These are phyloP conservation scores for Antrozous pallidus DNA, from an alignment of 2,797 vertebrate species.

Conservation along the genomic window DNA sequence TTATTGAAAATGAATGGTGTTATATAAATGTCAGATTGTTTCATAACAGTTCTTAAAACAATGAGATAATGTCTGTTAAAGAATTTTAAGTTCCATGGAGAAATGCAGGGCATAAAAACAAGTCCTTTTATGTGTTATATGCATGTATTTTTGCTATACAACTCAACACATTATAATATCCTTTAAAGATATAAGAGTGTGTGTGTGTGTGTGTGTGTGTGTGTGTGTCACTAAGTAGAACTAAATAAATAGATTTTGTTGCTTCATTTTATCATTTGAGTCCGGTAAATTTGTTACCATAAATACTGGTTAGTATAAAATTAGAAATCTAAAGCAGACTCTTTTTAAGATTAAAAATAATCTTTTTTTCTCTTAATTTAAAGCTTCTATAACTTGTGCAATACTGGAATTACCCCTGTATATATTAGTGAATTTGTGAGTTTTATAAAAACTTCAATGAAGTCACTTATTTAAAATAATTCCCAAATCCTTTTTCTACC, in stretches of 20 bases:
- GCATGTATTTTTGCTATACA: conserved; percentile 49
- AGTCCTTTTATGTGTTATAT: conserved; percentile 52
- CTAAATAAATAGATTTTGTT: conserved; percentile 36
- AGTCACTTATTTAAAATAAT: conserved; percentile 48
- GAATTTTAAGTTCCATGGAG: conserved; percentile 51
- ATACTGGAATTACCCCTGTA: background rate
- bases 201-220: background rate
- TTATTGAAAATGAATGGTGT: conserved; percentile 54
- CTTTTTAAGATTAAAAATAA: background rate
- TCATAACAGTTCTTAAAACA: conserved; percentile 72
- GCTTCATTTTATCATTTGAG: conserved; percentile 38
- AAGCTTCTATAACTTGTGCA: background rate
- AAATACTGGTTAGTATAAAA: conserved; percentile 29
- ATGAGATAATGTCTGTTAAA: conserved; percentile 73
- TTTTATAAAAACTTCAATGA: conserved; percentile 18
- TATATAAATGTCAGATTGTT: conserved; percentile 68
- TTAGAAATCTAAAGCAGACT: conserved; percentile 22
- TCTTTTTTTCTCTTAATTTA: conserved; percentile 38
- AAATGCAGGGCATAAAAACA: conserved; percentile 58
- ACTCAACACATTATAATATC: conserved; percentile 30
- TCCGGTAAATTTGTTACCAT: conserved; percentile 37
- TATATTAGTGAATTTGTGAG: background rate
- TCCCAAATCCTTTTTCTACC: background rate
- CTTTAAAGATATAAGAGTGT: conserved; percentile 5
- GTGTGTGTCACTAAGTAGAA: background rate